These are phyloP conservation scores for Ceyx melanurus DNA, from an alignment of 2,113 vertebrate genomes.

Conservation along the genomic window DNA sequence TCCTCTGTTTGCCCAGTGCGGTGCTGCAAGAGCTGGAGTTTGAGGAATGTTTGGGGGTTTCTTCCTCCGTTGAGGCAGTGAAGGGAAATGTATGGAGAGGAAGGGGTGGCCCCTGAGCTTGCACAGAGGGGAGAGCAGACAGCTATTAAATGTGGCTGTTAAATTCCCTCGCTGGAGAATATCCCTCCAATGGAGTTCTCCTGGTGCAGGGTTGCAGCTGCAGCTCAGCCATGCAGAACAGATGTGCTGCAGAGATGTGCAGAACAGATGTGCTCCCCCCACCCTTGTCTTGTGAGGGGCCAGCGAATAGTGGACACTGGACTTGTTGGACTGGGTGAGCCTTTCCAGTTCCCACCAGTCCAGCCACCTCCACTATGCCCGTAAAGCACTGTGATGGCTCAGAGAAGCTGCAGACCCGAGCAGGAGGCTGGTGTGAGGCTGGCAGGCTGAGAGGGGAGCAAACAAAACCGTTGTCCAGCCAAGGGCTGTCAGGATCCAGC, in stretches of 20 bases:
- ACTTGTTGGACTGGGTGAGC: background rate
- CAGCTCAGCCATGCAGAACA: background rate
- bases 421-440: rapidly evolving
- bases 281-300: rapidly evolving
- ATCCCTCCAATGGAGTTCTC: background rate
- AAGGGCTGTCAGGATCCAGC: background rate
- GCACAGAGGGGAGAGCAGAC: background rate
- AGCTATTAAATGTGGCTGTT: background rate
- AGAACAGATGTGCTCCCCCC: background rate
- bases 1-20: background rate
- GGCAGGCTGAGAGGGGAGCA: background rate
- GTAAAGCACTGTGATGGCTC: rapidly evolving
- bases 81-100: background rate
- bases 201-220: background rate
- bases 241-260: background rate
- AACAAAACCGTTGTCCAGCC: background rate
- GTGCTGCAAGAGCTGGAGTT: background rate
- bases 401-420: rapidly evolving
- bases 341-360: background rate
- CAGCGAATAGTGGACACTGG: background rate
- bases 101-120: background rate
- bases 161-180: background rate
- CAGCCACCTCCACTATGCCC: background rate
- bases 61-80: background rate
- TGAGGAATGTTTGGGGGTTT: background rate